Conservation (phyloP, 2,113 vertebrate species). For the Erythrolamprus reginae region DNA sequence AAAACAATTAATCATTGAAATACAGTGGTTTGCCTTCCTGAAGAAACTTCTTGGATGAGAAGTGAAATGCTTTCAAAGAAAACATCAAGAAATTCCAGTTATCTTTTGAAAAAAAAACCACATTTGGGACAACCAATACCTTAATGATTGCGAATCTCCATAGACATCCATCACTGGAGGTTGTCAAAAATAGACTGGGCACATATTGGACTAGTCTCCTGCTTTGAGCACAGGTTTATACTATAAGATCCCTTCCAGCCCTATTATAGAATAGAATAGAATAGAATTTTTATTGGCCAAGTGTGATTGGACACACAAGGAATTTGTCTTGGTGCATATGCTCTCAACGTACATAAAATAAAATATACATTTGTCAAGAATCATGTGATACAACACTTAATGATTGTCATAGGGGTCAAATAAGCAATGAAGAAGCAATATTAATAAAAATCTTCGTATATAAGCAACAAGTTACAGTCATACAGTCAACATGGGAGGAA, state of each 20-base stretch:
- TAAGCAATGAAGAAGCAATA: too few relatives aligned
- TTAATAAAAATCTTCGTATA: too few relatives aligned
- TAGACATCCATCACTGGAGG: background rate
- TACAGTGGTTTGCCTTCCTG: background rate
- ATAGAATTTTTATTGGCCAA: too few relatives aligned
- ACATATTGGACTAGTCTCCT: background rate
- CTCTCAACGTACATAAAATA: too few relatives aligned
- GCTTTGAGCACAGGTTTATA: background rate
- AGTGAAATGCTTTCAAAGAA: background rate
- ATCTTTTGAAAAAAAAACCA: background rate
- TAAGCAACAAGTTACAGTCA: too few relatives aligned
- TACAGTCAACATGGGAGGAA: too few relatives aligned
- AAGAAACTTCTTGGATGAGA: background rate
- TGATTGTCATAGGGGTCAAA: too few relatives aligned
- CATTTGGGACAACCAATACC: background rate
- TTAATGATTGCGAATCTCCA: background rate
- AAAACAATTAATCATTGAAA: background rate
- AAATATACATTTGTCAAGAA: too few relatives aligned
- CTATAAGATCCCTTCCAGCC: background rate
- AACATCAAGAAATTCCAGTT: background rate
- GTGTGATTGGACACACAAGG: too few relatives aligned
- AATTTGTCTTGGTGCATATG: too few relatives aligned
- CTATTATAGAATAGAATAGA: too few relatives aligned
- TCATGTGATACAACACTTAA: too few relatives aligned
- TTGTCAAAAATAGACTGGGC: background rate